Evolutionary conservation across 2,113 vertebrate genomes (phyloP), one percentile per base, ranked within the genome.

Genomic region (Phylloscopus whistleri): DNA sequence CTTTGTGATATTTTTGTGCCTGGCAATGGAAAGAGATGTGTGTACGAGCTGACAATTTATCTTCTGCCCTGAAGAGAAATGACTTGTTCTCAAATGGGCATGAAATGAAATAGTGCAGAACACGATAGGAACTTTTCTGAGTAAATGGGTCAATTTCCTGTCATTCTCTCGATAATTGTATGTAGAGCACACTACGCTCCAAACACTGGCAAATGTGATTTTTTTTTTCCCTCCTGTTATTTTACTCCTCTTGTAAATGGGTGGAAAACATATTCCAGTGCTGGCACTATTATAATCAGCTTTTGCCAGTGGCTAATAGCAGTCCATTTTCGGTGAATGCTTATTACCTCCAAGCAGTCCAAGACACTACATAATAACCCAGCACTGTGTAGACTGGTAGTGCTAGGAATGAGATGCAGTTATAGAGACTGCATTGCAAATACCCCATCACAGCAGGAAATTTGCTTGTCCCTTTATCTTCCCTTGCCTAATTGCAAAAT

Each of bases 91-190:
- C 90, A 96, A 95, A 94, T 96, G 95, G 94, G 91, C 97, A 96
- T 97, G 89, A 97, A 97, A 97, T 97, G 90, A 95, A 97, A 96
- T 93, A 88, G 74, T 78, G 70, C 86, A 95, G 82, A 97, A 97
- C 76, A 87, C 27, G 92, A 90, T 87, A 94, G 86, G 91, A 96
- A 84, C 53, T 94, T 94, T 97, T 96, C 89, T 76, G 94, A 88
- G 84, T 90, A 96, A 96, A 92, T 97, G 91, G 88, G 93, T 97
- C 96, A 91, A 95, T 97, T 97, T 97, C 93, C 93, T 97, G 83
- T 96, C 95, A 95, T 97, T 93, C 96, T 95, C 89, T 97, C 85
- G 84, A 87, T 96, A 95, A 94, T 90, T 95, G 95, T 95, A 97
- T 96, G 79, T 94, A 88, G 92, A 96, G 89, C 73, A 60, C 76